phyloP scores from a whole-genome alignment of 2,797 vertebrate species.

The Pseudomugil gertrudae region DNA sequence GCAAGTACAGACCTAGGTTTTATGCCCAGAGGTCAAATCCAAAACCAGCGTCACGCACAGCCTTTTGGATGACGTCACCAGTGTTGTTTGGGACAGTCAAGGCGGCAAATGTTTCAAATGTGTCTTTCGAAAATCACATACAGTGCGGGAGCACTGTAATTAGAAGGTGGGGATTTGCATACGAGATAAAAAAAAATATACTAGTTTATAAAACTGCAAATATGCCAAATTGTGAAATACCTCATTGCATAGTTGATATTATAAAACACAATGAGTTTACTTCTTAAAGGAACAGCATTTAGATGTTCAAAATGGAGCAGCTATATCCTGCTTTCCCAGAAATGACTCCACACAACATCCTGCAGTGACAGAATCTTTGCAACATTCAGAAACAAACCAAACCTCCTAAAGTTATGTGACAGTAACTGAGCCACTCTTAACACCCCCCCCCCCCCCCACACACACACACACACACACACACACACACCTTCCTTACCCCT shows the following conservation, averaged over 20 bases:
- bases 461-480: too few relatives aligned
- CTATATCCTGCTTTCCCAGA: neutral
- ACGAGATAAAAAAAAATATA: slow-evolving; percentile 7
- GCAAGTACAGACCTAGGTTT: slow-evolving; percentile 68
- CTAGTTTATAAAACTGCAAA: slow-evolving; percentile 7
- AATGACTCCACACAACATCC: slow-evolving; percentile 4
- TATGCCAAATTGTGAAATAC: neutral
- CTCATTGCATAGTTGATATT: neutral
- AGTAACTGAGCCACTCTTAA: slow-evolving; percentile 63
- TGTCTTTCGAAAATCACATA: neutral
- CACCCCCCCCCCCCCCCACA: too few relatives aligned
- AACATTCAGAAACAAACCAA: slow-evolving; percentile 31
- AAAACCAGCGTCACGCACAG: slow-evolving; percentile 54
- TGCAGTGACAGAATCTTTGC: slow-evolving; percentile 26
- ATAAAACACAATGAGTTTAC: slow-evolving; percentile 13
- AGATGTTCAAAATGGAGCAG: neutral
- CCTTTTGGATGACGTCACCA: slow-evolving; percentile 43
- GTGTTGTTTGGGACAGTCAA: slow-evolving; percentile 40
- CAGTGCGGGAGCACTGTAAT: neutral
- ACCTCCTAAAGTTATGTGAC: slow-evolving; percentile 37
- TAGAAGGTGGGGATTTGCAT: neutral
- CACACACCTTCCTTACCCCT: too few relatives aligned
- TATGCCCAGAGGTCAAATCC: slow-evolving; percentile 77
- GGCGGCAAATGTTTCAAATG: slow-evolving; percentile 12
- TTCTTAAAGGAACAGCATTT: slow-evolving; percentile 22